Conservation (phyloP, 2,113 vertebrate species). For the Pagrus major region DNA sequence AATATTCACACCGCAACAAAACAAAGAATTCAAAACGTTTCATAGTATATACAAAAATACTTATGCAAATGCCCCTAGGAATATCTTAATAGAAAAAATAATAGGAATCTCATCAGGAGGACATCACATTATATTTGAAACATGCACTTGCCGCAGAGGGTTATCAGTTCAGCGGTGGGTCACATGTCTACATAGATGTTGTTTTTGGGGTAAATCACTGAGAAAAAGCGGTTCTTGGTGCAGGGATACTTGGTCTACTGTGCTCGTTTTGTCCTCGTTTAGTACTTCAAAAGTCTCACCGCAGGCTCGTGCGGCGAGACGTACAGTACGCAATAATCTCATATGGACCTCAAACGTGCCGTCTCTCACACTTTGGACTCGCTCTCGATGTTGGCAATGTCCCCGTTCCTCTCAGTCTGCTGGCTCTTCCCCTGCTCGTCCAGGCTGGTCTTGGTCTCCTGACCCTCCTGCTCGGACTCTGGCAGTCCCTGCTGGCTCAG, state of each 20-base stretch:
- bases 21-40: slow-evolving; percentile 76
- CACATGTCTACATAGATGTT: slow-evolving; percentile 45
- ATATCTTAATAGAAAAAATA: slow-evolving; percentile 85
- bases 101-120: slow-evolving; percentile 81
- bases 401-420: slow-evolving; percentile 89
- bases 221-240: slow-evolving; percentile 51
- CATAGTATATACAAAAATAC: slow-evolving; percentile 86
- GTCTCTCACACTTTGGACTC: slow-evolving; percentile 91
- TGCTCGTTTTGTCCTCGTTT: slow-evolving; percentile 62
- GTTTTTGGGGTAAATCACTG: slow-evolving; percentile 59
- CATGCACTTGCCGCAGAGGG: slow-evolving; percentile 77
- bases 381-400: slow-evolving; percentile 92
- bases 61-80: slow-evolving; percentile 84
- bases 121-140: slow-evolving; percentile 73
- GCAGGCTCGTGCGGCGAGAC: slow-evolving; percentile 32
- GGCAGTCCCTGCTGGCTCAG: slow-evolving; percentile 93
- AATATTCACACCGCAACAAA: slow-evolving; percentile 81
- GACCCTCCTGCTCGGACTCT: slow-evolving; percentile 84
- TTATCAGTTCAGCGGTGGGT: slow-evolving; percentile 64
- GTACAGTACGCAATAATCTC: slow-evolving; percentile 34
- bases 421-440: slow-evolving; percentile 83
- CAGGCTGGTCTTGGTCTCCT: slow-evolving; percentile 79
- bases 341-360: background rate
- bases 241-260: slow-evolving; percentile 67
- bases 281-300: slow-evolving; percentile 35